Evolutionary conservation across 2,888 invertebrate genomes (phyloP), one percentile per base, ranked within the genome.

Genomic region (Oligia fasciuncula): DNA sequence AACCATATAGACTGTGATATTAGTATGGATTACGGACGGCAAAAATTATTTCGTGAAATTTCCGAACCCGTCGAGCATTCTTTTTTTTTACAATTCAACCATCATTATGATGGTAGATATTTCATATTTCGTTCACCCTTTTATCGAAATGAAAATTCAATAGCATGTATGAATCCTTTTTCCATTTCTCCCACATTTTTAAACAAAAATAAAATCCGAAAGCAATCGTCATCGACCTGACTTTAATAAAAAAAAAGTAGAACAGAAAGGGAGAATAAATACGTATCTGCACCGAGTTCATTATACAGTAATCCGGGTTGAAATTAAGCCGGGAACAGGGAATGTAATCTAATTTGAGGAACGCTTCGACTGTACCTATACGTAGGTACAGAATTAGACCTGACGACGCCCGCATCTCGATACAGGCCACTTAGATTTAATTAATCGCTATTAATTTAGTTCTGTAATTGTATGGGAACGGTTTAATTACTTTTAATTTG

Each of bases 281-380:
- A 77, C 76, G 76, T 80, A 73, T 85, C 84, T 77, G 68, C 85
- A 83, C 83, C 80, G 85, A 88, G 87, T 90, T 88, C 87, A 88
- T 90, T 84, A 88, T 84, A 86, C 88, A 84, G 88, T 87, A 89
- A 91, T 90, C 88, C 85, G 83, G 77, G 88, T 77, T 76, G 85
- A 89, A 90, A 90, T 90, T 90, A 89, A 90, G 82, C 88, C 76
- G 78, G 80, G 86, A 88, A 87, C 87, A 85, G 83, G 83, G 73
- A 76, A 68, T 69, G 81, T 87, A 89, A 89, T 87, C 85, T 85
- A 89, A 89, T 89, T 89, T 87, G 80, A 87, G 85, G 68, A 85
- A 83, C 85, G 78, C 84, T 87, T 77, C 81, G 49, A 79, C 76
- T 83, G 82, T 81, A 29, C 29, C 29, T 29, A 69, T 78, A 40